phyloP scores from a whole-genome alignment of 2,113 vertebrate genomes.

The Psammodynastes pulverulentus region DNA sequence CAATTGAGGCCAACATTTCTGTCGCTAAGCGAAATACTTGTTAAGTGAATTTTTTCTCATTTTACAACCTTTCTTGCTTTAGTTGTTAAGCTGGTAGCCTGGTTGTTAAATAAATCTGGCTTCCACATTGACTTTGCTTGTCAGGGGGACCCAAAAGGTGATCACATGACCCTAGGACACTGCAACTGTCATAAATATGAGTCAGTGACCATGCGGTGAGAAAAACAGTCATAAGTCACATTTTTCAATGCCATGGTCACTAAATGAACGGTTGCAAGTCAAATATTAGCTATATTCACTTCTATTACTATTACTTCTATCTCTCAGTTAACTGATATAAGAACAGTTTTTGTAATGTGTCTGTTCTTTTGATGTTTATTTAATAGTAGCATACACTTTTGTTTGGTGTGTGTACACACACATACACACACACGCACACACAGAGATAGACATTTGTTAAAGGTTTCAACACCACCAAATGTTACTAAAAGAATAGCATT shows the following conservation, averaged over 20 bases:
- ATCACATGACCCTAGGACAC: not conserved
- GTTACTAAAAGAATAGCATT: slow-evolving; percentile 36
- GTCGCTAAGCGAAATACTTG: not conserved
- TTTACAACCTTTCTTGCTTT: not conserved
- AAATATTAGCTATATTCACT: not conserved
- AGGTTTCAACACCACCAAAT: slow-evolving; percentile 34
- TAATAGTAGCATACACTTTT: slow-evolving; percentile 18
- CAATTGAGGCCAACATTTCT: not conserved
- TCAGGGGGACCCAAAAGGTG: not conserved
- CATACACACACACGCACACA: not conserved
- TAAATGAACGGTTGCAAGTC: not conserved
- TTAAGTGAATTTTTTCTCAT: not conserved
- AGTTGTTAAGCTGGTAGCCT: not conserved
- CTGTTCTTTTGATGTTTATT: slow-evolving; percentile 50
- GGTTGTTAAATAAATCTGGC: not conserved
- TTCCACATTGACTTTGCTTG: not conserved
- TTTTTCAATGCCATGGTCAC: not conserved
- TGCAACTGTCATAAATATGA: not conserved
- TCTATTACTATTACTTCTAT: slow-evolving; percentile 30
- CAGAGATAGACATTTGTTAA: slow-evolving; percentile 26
- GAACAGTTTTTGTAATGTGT: slow-evolving; percentile 38
- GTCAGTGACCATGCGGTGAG: not conserved
- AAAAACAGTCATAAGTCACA: not conserved
- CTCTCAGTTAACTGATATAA: slow-evolving; percentile 45
- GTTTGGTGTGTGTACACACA: not conserved